Conservation (phyloP, 2,113 vertebrate genomes). For the Micronisus gabar region DNA sequence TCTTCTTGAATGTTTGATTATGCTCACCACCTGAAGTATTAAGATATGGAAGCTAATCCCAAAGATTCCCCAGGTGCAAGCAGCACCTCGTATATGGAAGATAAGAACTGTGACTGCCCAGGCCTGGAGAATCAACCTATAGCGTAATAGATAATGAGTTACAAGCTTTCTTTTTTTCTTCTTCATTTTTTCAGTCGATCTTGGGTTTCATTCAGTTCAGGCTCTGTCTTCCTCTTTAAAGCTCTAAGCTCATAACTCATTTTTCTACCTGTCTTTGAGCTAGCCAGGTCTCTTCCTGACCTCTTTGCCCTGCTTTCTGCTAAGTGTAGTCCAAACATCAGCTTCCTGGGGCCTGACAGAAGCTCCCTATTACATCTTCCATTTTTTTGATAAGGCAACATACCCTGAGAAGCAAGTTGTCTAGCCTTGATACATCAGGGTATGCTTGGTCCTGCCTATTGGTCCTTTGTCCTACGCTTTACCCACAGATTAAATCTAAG, state of each 20-base stretch:
- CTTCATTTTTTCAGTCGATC: not conserved
- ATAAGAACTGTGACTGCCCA: not conserved
- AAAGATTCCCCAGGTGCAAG: not conserved
- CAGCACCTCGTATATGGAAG: not conserved
- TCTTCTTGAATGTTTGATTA: constrained; percentile 15
- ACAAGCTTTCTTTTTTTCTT: not conserved
- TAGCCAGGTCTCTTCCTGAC: not conserved
- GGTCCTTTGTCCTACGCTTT: not conserved
- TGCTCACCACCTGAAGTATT: not conserved
- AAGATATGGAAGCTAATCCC: constrained; percentile 6
- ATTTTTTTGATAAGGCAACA: not conserved
- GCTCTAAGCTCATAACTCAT: not conserved
- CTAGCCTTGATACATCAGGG: not conserved
- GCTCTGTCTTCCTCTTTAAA: not conserved
- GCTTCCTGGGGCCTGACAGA: not conserved
- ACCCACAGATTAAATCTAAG: not conserved
- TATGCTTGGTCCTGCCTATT: not conserved
- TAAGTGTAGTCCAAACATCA: not conserved
- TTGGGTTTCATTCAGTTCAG: not conserved
- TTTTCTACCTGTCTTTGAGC: not conserved
- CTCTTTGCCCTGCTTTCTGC: not conserved
- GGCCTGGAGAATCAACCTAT: not conserved
- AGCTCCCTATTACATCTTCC: not conserved
- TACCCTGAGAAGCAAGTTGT: not conserved
- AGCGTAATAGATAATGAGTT: not conserved